These are phyloP conservation scores for Yponomeuta plumbellus DNA, from an alignment of 2,888 invertebrate species.

Conservation along the genomic window DNA sequence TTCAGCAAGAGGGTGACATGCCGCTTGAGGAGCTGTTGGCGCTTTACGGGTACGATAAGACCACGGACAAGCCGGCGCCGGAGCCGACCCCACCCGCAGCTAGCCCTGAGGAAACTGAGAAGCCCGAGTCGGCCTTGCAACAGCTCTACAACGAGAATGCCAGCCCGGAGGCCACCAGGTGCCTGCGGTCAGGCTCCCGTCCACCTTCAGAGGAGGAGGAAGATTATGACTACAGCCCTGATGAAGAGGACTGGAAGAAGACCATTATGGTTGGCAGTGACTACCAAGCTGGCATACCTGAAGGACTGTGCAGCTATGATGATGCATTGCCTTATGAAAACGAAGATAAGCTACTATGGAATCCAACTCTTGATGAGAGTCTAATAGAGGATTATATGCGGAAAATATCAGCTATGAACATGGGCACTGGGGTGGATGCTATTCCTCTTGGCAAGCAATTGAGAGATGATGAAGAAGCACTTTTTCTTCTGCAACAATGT, in stretches of 20 bases:
- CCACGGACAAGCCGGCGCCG: constrained; percentile 56
- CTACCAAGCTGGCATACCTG: constrained; percentile 95
- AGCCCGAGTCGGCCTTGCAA: constrained; percentile 67
- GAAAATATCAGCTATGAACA: constrained; percentile 74
- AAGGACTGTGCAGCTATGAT: constrained; percentile 93
- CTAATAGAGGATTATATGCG: constrained; percentile 88
- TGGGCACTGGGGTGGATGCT: constrained; percentile 61
- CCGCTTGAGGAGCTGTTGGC: constrained; percentile 94
- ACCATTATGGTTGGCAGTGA: constrained; percentile 97
- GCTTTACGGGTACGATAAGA: constrained; percentile 86
- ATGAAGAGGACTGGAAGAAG: constrained; percentile 93
- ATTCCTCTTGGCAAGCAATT: constrained; percentile 86
- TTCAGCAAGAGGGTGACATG: constrained; percentile 97
- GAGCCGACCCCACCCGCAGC: constrained; percentile 42
- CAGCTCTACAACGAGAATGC: constrained; percentile 59
- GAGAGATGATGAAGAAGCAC: constrained; percentile 91
- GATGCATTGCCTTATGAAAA: constrained; percentile 96
- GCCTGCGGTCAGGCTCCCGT: constrained; percentile 79
- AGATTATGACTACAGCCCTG: constrained; percentile 88
- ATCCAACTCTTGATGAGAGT: constrained; percentile 85
- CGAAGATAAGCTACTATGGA: constrained; percentile 96
- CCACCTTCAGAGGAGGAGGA: constrained; percentile 89
- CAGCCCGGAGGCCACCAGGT: constrained; percentile 62
- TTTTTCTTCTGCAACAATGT: constrained; percentile 93
- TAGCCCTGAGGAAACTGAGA: constrained; percentile 57